Conservation (phyloP, 2,888 invertebrate genomes). For the Ichneumon xanthorius region DNA sequence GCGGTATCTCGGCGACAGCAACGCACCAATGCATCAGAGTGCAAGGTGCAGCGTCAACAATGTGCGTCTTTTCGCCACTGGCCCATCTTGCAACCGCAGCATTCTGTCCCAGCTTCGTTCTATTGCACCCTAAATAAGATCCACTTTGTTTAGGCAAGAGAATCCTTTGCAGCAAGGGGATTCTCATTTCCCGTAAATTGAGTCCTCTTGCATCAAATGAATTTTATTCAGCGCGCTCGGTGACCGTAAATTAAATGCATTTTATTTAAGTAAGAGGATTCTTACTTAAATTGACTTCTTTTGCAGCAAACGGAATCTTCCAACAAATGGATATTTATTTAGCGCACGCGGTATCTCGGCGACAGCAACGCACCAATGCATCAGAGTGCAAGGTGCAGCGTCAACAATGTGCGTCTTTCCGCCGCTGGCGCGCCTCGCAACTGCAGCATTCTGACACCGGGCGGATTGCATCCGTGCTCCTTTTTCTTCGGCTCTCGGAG, state of each 20-base stretch:
- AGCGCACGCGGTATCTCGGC: neutral
- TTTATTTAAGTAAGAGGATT: too few relatives aligned
- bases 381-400: neutral
- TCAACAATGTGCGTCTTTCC: constrained; percentile 5
- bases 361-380: neutral
- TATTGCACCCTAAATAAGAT: too few relatives aligned
- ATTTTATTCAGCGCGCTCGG: too few relatives aligned
- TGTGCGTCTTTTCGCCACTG: too few relatives aligned
- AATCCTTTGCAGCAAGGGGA: too few relatives aligned
- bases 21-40: neutral
- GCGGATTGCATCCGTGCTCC: constrained; percentile 25
- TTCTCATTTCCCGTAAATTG: too few relatives aligned
- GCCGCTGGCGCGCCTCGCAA: neutral
- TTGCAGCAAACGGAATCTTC: too few relatives aligned
- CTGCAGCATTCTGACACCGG: neutral
- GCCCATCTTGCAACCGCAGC: neutral
- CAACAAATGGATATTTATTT: too few relatives aligned
- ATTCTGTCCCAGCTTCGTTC: neutral
- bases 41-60: constrained; percentile 16
- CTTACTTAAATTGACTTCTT: too few relatives aligned
- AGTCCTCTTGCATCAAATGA: too few relatives aligned
- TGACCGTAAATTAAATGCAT: too few relatives aligned
- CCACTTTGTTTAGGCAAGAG: too few relatives aligned
- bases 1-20: neutral
- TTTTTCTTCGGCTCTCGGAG: neutral